Evolutionary conservation across 2,797 vertebrate genomes (phyloP).

Genomic region (Tapirus indicus): DNA sequence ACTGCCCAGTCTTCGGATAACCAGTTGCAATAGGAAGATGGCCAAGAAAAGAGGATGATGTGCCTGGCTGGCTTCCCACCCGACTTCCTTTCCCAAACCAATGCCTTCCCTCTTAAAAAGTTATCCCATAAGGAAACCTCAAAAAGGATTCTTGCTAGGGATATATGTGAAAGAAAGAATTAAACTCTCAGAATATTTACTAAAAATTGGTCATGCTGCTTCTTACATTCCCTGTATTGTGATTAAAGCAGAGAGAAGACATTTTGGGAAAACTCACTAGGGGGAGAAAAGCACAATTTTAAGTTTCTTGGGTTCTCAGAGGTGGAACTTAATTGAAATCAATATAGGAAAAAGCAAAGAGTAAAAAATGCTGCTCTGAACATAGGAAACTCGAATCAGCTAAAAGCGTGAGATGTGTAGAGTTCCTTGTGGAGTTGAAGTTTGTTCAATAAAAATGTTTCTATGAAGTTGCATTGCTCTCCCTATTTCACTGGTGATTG

Average conservation of each 20-base stretch:
- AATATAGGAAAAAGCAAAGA: constrained; percentile 42
- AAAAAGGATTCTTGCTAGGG: background rate
- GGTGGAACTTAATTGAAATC: constrained; percentile 66
- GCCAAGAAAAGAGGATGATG: constrained; percentile 49
- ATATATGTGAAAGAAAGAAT: constrained; percentile 9
- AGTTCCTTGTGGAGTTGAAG: constrained; percentile 45
- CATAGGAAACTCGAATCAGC: constrained; percentile 42
- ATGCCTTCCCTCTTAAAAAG: constrained; percentile 63
- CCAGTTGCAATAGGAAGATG: constrained; percentile 52
- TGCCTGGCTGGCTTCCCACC: constrained; percentile 70
- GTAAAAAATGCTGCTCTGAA: constrained; percentile 44
- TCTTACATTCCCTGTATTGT: constrained; percentile 72
- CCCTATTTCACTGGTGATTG: background rate
- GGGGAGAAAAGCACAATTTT: constrained; percentile 44
- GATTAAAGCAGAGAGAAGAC: constrained; percentile 62
- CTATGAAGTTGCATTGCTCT: constrained; percentile 2
- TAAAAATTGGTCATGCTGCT: constrained; percentile 75
- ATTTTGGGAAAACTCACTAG: constrained; percentile 55
- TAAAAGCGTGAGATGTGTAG: constrained; percentile 31
- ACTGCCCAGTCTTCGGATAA: constrained; percentile 63
- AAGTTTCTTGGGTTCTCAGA: constrained; percentile 43
- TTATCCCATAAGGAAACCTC: constrained; percentile 62
- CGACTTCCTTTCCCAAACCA: constrained; percentile 73
- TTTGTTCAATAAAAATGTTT: constrained; percentile 58
- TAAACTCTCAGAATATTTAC: constrained; percentile 52